Base-by-base conservation (phyloP, 2,888 invertebrate genomes). In the Mycalesis mineus region DNA sequence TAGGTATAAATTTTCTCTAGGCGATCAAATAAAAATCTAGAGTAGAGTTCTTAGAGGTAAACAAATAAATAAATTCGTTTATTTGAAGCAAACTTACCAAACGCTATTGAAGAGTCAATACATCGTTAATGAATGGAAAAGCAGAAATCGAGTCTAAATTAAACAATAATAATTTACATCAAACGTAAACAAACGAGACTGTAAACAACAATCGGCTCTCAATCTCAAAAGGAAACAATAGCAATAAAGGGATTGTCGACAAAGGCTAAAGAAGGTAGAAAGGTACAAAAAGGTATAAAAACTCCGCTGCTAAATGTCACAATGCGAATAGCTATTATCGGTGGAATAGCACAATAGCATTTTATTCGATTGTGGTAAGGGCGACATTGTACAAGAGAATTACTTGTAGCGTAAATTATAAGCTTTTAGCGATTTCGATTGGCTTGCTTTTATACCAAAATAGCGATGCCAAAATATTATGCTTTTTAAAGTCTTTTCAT, bases 351-450 rank as follows among this genome's bases (percentile, higher is more conserved):
- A 82, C 79, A 83, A 82, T 78, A 62, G 75, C 71, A 71, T 75
- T 74, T 61, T 74, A 78, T 78, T 75, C 73, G 72, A 73, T 78
- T 80, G 80, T 68, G 78, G 77, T 69, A 65, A 73, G 68, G 69
- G 73, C 69, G 69, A 72, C 69, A 65, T 70, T 71, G 68, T 69
- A 68, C 68, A 67, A 57, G 29, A 31, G 13, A 57, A 69, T 68
- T 28, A 41, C 8, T 9, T 17, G 5, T n/a, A 8, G 29, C 1
- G 0, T 49, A 68, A 65, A 62, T 55, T 9, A 57, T 3, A 57
- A 55, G 64, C 50, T 60, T 7, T 8, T 2, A 58, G 63, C 65
- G 61, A 29, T 54, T 57, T 55, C 7, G 8, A n/a, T 7, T 29
- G 33, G 7, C 33, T 33, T 33, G n/a, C 9, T 9, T 33, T 9